Percentiles rank a stretch among this genome's conserved stretches.
phyloP scores from a whole-genome alignment of 2,113 vertebrate species.

The Neofelis nebulosa region DNA sequence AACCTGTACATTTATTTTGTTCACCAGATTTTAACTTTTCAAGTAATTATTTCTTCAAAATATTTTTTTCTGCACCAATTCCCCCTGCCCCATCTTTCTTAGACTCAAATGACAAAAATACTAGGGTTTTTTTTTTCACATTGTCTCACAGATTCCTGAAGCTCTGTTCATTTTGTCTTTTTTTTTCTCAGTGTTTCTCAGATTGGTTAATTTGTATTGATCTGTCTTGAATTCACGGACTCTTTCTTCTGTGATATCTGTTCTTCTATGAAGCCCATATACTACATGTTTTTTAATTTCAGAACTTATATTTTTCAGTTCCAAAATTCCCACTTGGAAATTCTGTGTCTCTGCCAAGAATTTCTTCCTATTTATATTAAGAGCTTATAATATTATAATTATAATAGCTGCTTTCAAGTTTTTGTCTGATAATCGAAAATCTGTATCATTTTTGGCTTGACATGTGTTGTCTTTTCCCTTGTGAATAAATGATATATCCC shows the following conservation, averaged over 20 bases:
- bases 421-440: background rate
- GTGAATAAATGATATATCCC: background rate
- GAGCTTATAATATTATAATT: background rate
- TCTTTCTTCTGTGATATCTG: background rate
- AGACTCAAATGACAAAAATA: background rate
- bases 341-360: background rate
- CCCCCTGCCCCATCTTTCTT: background rate
- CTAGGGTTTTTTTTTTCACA: background rate
- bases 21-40: background rate
- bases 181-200: background rate
- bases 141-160: background rate
- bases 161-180: background rate
- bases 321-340: background rate
- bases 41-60: background rate
- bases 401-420: background rate
- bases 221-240: background rate
- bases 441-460: background rate
- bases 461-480: background rate
- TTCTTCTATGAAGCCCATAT: background rate
- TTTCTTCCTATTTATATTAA: background rate
- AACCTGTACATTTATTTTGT: background rate
- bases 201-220: background rate
- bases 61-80: background rate
- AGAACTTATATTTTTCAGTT: slow-evolving; percentile 3
- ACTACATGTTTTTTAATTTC: background rate